A percentile compares a stretch with the other conserved stretches of the same genome.
Evolutionary conservation across 1,140 invertebrate genomes (phyloP).

Genomic region (Penaeus japonicus): DNA sequence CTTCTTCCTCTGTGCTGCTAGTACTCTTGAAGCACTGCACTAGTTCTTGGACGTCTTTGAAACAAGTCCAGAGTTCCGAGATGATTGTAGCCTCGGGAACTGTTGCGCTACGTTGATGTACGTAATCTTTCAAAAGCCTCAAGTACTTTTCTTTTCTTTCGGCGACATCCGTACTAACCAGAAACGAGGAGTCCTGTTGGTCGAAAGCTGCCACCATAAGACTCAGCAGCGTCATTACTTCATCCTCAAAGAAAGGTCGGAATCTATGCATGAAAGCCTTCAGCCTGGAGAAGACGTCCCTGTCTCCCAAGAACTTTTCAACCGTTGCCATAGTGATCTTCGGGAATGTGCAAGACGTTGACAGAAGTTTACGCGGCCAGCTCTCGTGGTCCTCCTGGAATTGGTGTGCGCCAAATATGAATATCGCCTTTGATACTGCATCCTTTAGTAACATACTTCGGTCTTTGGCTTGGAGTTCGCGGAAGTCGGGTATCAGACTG

Average conservation of each 20-base stretch:
- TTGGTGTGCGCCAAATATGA: background rate
- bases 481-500: background rate
- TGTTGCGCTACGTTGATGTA: background rate
- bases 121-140: background rate
- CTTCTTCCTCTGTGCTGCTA: too few species aligned
- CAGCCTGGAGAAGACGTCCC: background rate
- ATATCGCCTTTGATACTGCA: background rate
- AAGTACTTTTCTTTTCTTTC: background rate
- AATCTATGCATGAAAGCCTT: background rate
- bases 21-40: too few species aligned
- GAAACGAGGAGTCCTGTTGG: background rate
- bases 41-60: too few species aligned
- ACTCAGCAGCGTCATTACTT: background rate
- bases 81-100: too few species aligned
- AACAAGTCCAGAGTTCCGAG: too few species aligned
- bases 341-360: background rate
- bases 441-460: background rate
- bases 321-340: background rate
- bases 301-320: background rate
- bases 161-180: background rate
- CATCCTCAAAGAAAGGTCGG: background rate
- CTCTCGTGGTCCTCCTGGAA: background rate
- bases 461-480: background rate
- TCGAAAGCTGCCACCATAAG: background rate
- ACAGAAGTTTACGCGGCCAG: background rate